Evolutionary conservation across 2,113 vertebrate species (phyloP).

Genomic region (Scolopax mira): DNA sequence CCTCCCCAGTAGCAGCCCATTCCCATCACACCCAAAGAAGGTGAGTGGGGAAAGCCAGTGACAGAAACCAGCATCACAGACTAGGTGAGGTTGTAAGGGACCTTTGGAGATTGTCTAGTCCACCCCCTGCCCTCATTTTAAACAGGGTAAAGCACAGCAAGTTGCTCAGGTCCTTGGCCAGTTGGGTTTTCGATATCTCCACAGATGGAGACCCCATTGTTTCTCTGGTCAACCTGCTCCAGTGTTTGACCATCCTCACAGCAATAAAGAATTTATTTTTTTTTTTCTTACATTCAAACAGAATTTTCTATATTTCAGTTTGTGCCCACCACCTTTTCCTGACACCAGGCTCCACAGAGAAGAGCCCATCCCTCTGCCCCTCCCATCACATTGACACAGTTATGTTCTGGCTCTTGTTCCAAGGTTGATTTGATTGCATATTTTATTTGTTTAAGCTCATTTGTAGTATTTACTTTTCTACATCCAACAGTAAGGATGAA

Average conservation of each 20-base stretch:
- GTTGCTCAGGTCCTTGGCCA: background rate
- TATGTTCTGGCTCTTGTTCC: background rate
- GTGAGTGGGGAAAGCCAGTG: background rate
- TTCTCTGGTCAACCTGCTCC: background rate
- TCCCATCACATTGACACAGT: background rate
- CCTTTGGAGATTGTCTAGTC: background rate
- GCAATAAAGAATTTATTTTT: background rate
- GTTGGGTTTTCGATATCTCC: background rate
- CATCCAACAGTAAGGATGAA: background rate
- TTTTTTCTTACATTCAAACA: background rate
- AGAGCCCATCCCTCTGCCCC: background rate
- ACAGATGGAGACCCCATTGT: background rate
- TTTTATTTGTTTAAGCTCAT: constrained; percentile 1
- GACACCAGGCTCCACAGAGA: background rate
- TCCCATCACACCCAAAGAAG: background rate
- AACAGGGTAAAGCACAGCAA: background rate
- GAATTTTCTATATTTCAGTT: background rate
- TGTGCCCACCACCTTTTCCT: background rate
- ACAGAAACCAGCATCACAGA: background rate
- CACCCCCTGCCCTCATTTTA: background rate
- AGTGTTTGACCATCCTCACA: background rate
- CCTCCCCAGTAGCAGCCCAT: background rate
- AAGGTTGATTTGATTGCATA: background rate
- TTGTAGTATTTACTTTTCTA: background rate
- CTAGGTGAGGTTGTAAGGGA: background rate